These are phyloP conservation scores for Bambusicola thoracicus DNA, from an alignment of 2,113 vertebrate species.

Conservation along the genomic window DNA sequence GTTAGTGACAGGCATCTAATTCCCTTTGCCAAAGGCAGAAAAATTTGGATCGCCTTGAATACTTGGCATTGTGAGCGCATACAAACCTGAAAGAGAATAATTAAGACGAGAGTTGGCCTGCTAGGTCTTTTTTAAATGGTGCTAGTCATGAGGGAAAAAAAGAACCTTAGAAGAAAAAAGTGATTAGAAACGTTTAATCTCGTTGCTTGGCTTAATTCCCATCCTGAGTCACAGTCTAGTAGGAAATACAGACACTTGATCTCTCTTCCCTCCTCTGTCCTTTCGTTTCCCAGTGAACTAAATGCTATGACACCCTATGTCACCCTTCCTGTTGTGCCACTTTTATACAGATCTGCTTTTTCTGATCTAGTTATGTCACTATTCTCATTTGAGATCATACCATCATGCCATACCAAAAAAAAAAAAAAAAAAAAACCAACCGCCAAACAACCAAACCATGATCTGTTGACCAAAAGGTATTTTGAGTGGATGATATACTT, in stretches of 20 bases:
- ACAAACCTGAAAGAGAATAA: conserved; percentile 63
- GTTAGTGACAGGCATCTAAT: neutral
- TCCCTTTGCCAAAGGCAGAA: conserved; percentile 18
- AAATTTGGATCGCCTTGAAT: conserved; percentile 39
- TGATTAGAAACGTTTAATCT: conserved; percentile 45
- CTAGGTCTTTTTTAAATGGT: conserved; percentile 49
- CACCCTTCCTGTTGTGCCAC: conserved; percentile 26
- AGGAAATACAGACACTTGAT: conserved; percentile 18
- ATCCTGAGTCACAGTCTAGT: conserved; percentile 30
- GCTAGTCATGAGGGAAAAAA: conserved; percentile 43
- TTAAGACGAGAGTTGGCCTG: conserved; percentile 45
- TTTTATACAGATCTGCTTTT: neutral
- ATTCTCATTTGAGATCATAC: neutral
- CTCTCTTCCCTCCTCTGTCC: conserved; percentile 4
- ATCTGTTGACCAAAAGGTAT: neutral
- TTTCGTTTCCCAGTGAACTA: conserved; percentile 4
- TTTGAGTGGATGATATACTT: neutral
- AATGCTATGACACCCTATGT: neutral
- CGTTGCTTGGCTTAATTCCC: conserved; percentile 9
- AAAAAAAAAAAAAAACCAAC: too few relatives aligned
- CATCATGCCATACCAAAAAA: neutral
- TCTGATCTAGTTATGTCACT: neutral
- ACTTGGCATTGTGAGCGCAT: neutral
- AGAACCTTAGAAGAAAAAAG: conserved; percentile 32
- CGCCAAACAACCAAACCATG: too few relatives aligned